Conservation (phyloP, 2,113 vertebrate genomes). For the Aleadryas rufinucha region DNA sequence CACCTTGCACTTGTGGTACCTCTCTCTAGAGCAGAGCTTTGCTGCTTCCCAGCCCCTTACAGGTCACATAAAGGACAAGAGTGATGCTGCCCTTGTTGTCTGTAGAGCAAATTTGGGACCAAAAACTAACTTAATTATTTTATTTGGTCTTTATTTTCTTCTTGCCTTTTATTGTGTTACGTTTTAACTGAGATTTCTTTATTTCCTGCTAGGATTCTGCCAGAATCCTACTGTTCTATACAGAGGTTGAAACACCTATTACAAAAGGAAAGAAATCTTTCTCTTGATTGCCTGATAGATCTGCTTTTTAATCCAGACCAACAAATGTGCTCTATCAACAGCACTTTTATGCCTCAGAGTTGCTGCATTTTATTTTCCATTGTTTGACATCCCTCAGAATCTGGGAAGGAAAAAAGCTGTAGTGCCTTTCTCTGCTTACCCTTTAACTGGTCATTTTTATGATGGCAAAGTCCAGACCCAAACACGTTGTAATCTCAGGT, state of each 20-base stretch:
- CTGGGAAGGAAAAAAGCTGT: not conserved
- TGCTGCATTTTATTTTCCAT: not conserved
- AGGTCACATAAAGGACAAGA: slow-evolving; percentile 45
- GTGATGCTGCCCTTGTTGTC: not conserved
- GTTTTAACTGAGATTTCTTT: slow-evolving; percentile 38
- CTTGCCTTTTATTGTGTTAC: slow-evolving; percentile 42
- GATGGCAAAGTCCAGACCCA: not conserved
- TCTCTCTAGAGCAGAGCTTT: not conserved
- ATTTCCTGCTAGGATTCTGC: slow-evolving; percentile 43
- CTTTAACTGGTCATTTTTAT: not conserved
- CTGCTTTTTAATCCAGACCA: not conserved
- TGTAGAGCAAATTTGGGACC: not conserved
- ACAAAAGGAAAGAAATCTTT: not conserved
- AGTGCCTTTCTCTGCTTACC: not conserved
- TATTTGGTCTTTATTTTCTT: slow-evolving; percentile 32
- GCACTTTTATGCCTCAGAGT: not conserved
- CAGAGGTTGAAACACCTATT: not conserved
- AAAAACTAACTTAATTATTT: slow-evolving; percentile 23
- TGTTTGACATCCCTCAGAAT: not conserved
- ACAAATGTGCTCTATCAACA: not conserved
- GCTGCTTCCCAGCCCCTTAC: not conserved
- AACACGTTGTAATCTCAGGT: not conserved
- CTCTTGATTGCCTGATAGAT: not conserved
- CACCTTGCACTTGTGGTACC: not conserved
- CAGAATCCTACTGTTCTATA: not conserved